Conservation (phyloP, 2,888 invertebrate genomes). For the Drosophila diplacantha region DNA sequence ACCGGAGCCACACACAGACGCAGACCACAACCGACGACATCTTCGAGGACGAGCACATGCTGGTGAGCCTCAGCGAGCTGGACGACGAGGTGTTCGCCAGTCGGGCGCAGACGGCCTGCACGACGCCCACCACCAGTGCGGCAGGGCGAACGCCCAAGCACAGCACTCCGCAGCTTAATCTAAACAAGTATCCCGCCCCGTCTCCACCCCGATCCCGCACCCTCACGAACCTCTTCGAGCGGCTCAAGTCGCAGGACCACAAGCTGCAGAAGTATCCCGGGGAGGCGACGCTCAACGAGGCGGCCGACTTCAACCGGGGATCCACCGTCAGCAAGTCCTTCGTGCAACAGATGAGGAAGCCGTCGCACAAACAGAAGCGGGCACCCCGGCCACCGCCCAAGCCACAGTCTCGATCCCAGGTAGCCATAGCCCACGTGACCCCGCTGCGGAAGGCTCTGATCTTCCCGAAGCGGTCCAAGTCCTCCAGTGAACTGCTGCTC, state of each 20-base stretch:
- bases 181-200: slow-evolving; percentile 62
- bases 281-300: slow-evolving; percentile 60
- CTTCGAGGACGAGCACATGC: slow-evolving; percentile 63
- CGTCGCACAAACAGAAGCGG: slow-evolving; percentile 62
- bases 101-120: slow-evolving; percentile 49
- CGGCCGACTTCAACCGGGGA: slow-evolving; percentile 75
- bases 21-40: slow-evolving; percentile 54
- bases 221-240: slow-evolving; percentile 73
- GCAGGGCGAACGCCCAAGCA: slow-evolving; percentile 67
- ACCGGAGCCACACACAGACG: slow-evolving; percentile 39
- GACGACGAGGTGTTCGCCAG: slow-evolving; percentile 68
- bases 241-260: slow-evolving; percentile 68
- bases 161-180: slow-evolving; percentile 49
- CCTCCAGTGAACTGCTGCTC: slow-evolving; percentile 73
- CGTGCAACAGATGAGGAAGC: slow-evolving; percentile 71
- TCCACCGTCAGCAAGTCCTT: slow-evolving; percentile 77
- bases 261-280: slow-evolving; percentile 64
- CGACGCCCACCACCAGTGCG: slow-evolving; percentile 51
- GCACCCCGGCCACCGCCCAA: slow-evolving; percentile 63
- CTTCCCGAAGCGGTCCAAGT: slow-evolving; percentile 72
- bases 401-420: slow-evolving; percentile 49
- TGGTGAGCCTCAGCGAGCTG: slow-evolving; percentile 67
- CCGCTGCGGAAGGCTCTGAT: slow-evolving; percentile 61
- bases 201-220: slow-evolving; percentile 70
- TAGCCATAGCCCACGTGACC: slow-evolving; percentile 52